phyloP scores from a whole-genome alignment of 2,113 vertebrate genomes.

The Salvelinus sp. region DNA sequence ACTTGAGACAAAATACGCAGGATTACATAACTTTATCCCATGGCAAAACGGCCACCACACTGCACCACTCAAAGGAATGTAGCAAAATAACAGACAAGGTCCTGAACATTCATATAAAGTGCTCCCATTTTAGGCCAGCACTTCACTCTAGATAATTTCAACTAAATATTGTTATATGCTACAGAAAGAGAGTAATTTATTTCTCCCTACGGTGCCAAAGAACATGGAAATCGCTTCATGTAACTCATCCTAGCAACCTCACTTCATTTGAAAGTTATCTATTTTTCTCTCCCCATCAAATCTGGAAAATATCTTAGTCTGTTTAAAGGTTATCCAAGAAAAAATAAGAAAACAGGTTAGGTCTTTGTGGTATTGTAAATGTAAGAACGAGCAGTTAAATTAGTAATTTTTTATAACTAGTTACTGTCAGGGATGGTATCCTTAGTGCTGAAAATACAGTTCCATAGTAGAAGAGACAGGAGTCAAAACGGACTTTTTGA shows the following conservation, averaged over 20 bases:
- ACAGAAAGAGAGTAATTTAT: slow-evolving; percentile 44
- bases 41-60: slow-evolving; percentile 21
- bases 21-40: slow-evolving; percentile 36
- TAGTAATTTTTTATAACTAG: slow-evolving; percentile 46
- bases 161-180: slow-evolving; percentile 46
- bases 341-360: slow-evolving; percentile 60
- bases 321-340: slow-evolving; percentile 57
- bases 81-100: slow-evolving; percentile 4
- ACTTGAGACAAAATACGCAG: slow-evolving; percentile 27
- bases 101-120: slow-evolving; percentile 3
- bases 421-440: slow-evolving; percentile 18
- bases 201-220: slow-evolving; percentile 26
- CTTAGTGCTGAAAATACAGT: slow-evolving; percentile 11
- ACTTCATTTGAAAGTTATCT: slow-evolving; percentile 57
- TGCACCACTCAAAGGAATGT: background rate
- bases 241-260: slow-evolving; percentile 52
- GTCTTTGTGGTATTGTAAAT: slow-evolving; percentile 51
- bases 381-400: slow-evolving; percentile 35
- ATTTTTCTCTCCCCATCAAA: slow-evolving; percentile 37
- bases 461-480: background rate
- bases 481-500: background rate
- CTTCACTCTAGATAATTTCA: slow-evolving; percentile 26
- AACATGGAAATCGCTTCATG: slow-evolving; percentile 50
- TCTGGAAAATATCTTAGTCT: slow-evolving; percentile 45
- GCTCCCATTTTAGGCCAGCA: slow-evolving; percentile 10